phyloP scores from a whole-genome alignment of 2,888 invertebrate genomes.

The Tetropium fuscum region DNA sequence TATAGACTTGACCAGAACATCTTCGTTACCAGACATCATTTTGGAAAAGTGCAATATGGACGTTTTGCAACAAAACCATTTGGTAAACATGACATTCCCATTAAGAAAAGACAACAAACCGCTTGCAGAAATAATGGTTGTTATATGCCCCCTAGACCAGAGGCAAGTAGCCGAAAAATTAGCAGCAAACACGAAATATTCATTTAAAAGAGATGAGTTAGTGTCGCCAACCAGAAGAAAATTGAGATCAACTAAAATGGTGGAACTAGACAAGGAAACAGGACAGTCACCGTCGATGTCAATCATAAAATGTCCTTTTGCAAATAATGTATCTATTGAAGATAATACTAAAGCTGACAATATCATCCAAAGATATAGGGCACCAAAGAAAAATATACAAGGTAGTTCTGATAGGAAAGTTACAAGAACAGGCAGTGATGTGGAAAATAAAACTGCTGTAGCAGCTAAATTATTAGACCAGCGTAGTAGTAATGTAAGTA shows the following conservation, averaged over 20 bases:
- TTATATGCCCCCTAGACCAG: conserved; percentile 10
- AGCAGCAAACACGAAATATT: not conserved
- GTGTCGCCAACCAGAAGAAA: conserved; percentile 12
- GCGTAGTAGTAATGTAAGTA: too few species aligned
- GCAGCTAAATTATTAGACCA: too few species aligned
- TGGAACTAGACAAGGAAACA: not conserved
- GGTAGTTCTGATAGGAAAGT: too few species aligned
- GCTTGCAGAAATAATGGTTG: conserved; percentile 11
- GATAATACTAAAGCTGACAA: too few species aligned
- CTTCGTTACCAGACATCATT: not conserved
- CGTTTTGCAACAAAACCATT: not conserved
- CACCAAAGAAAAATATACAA: too few species aligned
- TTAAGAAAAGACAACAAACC: not conserved
- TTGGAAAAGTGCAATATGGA: not conserved
- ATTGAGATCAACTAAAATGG: conserved; percentile 7
- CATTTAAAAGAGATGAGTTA: not conserved
- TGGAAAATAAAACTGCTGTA: too few species aligned
- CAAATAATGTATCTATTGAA: too few species aligned
- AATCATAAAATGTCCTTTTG: too few species aligned
- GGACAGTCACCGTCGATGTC: not conserved
- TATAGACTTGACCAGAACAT: not conserved
- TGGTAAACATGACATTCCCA: not conserved
- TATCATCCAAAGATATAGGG: too few species aligned
- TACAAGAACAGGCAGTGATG: too few species aligned
- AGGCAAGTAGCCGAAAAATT: not conserved